Conservation (phyloP, 2,888 invertebrate species). For the Salticus scenicus region DNA sequence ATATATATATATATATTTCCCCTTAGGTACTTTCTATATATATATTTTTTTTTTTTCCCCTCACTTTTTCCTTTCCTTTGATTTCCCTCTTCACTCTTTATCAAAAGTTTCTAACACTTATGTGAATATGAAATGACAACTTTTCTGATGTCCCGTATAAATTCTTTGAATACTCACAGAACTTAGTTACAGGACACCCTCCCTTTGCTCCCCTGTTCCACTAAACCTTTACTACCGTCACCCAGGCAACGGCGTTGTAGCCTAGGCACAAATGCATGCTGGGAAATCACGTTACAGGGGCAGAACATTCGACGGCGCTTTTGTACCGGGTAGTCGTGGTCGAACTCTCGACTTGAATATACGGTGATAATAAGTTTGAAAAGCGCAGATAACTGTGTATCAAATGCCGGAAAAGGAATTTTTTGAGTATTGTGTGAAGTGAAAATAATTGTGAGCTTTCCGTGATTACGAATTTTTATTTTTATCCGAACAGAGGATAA, state of each 20-base stretch:
- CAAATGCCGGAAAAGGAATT: neutral
- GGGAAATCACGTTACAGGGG: conserved; percentile 6
- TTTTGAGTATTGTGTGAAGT: neutral
- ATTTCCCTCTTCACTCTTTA: neutral
- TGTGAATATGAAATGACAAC: neutral
- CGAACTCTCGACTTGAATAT: neutral
- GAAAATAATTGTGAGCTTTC: neutral
- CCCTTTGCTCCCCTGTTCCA: neutral
- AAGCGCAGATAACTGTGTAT: neutral
- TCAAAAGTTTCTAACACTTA: neutral
- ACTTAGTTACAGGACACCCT: conserved; percentile 13
- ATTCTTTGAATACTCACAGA: neutral
- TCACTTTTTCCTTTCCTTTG: too few species aligned
- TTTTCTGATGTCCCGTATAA: neutral
- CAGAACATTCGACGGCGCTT: conserved; percentile 12
- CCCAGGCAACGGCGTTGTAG: conserved; percentile 6
- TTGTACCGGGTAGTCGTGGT: conserved; percentile 5
- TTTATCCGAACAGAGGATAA: neutral
- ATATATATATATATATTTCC: too few species aligned
- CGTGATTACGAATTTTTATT: neutral
- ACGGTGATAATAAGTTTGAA: neutral
- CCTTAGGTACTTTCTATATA: too few species aligned
- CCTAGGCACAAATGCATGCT: neutral
- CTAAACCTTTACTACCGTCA: conserved; percentile 7
- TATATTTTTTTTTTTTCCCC: too few species aligned